phyloP scores from a whole-genome alignment of 2,888 invertebrate species.

The Andrena bicolor region DNA sequence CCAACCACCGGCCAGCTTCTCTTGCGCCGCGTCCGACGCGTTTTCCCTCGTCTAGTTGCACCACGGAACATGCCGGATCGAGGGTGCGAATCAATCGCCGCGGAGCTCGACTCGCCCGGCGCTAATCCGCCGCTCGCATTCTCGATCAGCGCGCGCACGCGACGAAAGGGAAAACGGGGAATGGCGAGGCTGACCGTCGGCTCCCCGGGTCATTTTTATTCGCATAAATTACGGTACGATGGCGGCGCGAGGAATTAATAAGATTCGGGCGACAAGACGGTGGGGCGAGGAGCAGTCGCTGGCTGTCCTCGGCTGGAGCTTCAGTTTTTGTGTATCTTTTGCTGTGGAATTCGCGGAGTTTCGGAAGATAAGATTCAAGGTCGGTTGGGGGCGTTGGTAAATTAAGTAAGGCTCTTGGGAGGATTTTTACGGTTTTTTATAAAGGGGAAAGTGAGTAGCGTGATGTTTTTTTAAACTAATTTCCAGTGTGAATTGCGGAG shows the following conservation, averaged over 20 bases:
- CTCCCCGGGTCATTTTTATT: slow-evolving; percentile 28
- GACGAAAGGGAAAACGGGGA: slow-evolving; percentile 28
- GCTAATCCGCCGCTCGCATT: not conserved
- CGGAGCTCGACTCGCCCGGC: not conserved
- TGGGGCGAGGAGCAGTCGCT: no score
- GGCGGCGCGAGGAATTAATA: slow-evolving; percentile 20
- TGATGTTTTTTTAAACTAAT: no score
- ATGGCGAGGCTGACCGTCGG: not conserved
- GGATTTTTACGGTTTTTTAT: no score
- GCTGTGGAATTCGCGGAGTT: no score
- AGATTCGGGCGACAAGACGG: not conserved
- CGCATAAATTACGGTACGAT: slow-evolving; percentile 23
- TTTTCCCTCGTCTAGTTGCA: not conserved
- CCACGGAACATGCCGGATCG: slow-evolving; percentile 16
- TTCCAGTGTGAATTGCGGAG: no score
- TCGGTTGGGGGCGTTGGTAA: no score
- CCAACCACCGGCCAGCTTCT: slow-evolving; percentile 11
- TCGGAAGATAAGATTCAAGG: no score
- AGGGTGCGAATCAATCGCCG: slow-evolving; percentile 13
- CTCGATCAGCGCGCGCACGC: slow-evolving; percentile 11
- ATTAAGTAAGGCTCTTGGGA: no score
- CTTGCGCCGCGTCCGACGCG: not conserved
- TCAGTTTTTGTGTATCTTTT: no score
- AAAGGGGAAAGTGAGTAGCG: no score
- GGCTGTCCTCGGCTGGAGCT: not conserved